Percentiles rank a stretch among this genome's conserved stretches.
These are phyloP conservation scores for Nasonia oneida DNA, from an alignment of 2,888 invertebrate genomes.

Conservation along the genomic window DNA sequence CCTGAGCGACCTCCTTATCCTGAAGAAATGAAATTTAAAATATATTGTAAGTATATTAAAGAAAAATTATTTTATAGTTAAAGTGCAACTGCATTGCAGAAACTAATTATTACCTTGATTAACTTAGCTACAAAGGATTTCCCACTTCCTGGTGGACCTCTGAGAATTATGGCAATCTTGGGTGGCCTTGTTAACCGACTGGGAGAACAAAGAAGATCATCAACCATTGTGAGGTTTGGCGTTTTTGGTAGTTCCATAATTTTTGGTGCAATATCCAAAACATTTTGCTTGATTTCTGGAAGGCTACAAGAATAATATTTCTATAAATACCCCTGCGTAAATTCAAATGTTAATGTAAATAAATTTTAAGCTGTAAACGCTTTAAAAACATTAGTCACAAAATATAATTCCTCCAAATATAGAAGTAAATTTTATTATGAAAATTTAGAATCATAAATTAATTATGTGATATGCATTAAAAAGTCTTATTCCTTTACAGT, in stretches of 20 bases:
- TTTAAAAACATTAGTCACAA: conserved; percentile 13
- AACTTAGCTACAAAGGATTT: conserved; percentile 94
- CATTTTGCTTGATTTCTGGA: conserved; percentile 59
- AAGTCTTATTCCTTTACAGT: conserved; percentile 5
- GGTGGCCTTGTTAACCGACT: conserved; percentile 90
- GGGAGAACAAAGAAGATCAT: conserved; percentile 91
- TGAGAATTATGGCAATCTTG: conserved; percentile 91
- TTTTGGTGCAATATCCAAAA: conserved; percentile 67
- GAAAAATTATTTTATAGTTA: not conserved
- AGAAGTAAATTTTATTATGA: not conserved
- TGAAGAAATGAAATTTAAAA: conserved; percentile 70
- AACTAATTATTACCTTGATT: conserved; percentile 84
- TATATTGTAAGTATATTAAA: conserved; percentile 28
- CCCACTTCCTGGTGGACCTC: conserved; percentile 97
- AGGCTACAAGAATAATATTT: conserved; percentile 50
- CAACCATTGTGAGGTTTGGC: conserved; percentile 84
- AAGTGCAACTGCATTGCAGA: not conserved
- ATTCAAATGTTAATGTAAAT: conserved; percentile 1
- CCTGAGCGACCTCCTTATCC: conserved; percentile 89
- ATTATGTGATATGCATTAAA: not conserved
- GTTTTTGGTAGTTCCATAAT: conserved; percentile 74
- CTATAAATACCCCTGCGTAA: conserved; percentile 10
- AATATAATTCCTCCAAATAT: conserved; percentile 1
- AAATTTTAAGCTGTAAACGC: not conserved
- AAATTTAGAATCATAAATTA: conserved; percentile 16